These are phyloP conservation scores for Belgica antarctica DNA, from an alignment of 2,888 invertebrate genomes.

Conservation along the genomic window DNA sequence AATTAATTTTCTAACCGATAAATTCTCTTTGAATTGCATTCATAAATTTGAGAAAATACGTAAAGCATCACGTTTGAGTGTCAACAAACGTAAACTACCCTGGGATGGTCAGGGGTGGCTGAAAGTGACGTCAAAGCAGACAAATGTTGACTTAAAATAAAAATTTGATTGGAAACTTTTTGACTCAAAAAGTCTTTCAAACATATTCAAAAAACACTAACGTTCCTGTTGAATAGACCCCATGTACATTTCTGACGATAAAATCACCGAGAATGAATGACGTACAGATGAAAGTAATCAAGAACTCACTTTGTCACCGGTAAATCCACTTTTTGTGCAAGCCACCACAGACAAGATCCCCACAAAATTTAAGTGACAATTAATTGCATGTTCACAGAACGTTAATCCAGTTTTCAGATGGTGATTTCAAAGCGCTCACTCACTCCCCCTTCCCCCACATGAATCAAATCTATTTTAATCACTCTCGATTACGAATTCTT, in stretches of 20 bases:
- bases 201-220: too few relatives aligned
- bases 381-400: background rate
- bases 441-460: too few relatives aligned
- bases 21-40: conserved; percentile 29
- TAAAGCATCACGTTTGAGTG: conserved; percentile 40
- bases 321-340: conserved; percentile 17
- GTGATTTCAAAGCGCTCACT: too few relatives aligned
- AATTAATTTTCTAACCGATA: conserved; percentile 35
- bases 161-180: too few relatives aligned
- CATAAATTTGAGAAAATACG: conserved; percentile 38
- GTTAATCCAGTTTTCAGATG: too few relatives aligned
- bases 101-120: background rate
- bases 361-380: background rate
- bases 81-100: conserved; percentile 30
- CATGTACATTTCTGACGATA: too few relatives aligned
- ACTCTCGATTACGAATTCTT: too few relatives aligned
- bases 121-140: too few relatives aligned
- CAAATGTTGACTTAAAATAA: too few relatives aligned
- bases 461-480: too few relatives aligned
- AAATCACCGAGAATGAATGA: conserved; percentile 13
- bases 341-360: background rate
- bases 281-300: background rate
- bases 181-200: too few relatives aligned
- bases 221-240: too few relatives aligned
- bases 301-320: background rate